Evolutionary conservation across 2,113 vertebrate species (phyloP), one percentile per base, ranked within the genome.

Genomic region (Ellobius talpinus): DNA sequence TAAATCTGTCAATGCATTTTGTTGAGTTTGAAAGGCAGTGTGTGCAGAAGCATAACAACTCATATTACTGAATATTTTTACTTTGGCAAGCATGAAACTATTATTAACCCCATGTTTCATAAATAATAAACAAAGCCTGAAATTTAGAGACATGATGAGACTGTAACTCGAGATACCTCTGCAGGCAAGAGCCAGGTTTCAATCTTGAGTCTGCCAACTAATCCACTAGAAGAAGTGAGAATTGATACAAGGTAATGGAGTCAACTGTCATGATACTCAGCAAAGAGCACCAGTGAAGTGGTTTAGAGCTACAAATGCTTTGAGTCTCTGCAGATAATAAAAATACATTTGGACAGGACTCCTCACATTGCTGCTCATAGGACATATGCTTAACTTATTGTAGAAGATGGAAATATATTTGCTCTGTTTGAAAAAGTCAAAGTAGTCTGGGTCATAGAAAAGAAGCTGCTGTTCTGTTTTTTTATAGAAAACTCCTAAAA

Each of bases 401-500:
- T 68, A 92, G 66, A 68, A 95, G 94, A 90, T 68, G 61, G 19
- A 96, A 19, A 19, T 23, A 65, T 4, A 36, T 90, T 96, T 94
- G 12, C 52, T 95, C 42, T 94, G 76, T 91, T 95, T 95, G 90
- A 66, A 74, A 97, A 82, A 74, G 17, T 82, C 58, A 58, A 97
- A 72, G 95, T 36, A 95, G 93, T 86, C 84, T 92, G 86, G 85
- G 73, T 97, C 36, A 61, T 47, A 58, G 82, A 96, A 97, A 96
- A 78, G 89, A 90, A 97, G 89, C 84, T 96, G 42, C 33, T 89
- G 92, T 96, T 89, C 87, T 96, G 86, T 7, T 61, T 82, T 42
- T 0, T 5, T 73, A 97, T 87, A 96, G 11, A 97, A 96, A 96
- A 93, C 13, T 29, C 3, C 50, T 84, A 97, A 98, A 98, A 98